Percentiles rank a stretch among this genome's conserved stretches.
Conservation (phyloP, 1,140 invertebrate species). For the Saccostrea echinata region DNA sequence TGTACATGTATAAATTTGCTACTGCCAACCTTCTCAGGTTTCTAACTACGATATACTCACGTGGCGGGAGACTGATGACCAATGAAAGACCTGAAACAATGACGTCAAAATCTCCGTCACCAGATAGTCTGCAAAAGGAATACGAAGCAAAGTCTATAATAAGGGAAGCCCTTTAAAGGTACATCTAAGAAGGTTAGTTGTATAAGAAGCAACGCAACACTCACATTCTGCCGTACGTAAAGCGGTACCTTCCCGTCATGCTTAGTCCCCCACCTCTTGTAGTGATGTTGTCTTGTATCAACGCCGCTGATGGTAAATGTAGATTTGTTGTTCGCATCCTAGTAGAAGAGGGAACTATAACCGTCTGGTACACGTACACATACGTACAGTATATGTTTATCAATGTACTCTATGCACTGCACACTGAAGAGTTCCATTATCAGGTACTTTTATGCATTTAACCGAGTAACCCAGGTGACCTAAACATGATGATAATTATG, state of each 20-base stretch:
- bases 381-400: no score
- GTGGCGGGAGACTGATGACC: not conserved
- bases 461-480: no score
- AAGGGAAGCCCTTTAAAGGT: no score
- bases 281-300: conserved; percentile 2
- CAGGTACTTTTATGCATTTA: no score
- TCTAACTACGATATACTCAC: not conserved
- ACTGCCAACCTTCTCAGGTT: not conserved
- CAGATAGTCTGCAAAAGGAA: not conserved
- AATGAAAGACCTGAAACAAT: conserved; percentile 13
- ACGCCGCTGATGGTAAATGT: not conserved
- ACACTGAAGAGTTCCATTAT: no score
- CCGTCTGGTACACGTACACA: not conserved
- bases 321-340: conserved; percentile 21
- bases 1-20: no score
- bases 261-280: not conserved
- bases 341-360: not conserved
- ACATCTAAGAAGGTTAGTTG: no score
- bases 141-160: no score
- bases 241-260: conserved; percentile 1
- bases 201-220: not conserved
- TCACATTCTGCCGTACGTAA: conserved; percentile 4
- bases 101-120: conserved; percentile 27
- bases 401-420: no score
- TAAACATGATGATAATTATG: no score